Evolutionary conservation across 2,113 vertebrate species (phyloP).

Genomic region (Pholis gunnellus): DNA sequence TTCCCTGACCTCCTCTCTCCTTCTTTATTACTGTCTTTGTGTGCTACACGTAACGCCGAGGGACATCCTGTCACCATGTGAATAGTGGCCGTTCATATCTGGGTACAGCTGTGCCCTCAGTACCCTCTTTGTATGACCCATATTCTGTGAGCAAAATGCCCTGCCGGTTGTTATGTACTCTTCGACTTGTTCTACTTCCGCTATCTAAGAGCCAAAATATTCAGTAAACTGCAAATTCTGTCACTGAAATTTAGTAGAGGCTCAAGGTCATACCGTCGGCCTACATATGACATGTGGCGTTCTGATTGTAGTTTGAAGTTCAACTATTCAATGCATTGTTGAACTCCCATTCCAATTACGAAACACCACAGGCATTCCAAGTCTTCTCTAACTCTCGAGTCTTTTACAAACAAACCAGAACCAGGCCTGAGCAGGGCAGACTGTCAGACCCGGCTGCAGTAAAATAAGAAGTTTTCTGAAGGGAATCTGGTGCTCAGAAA

Average conservation of each 20-base stretch:
- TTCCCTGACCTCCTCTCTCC: conserved; percentile 42
- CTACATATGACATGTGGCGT: background rate
- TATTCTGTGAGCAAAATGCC: conserved; percentile 51
- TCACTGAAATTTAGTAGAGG: background rate
- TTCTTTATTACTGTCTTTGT: conserved; percentile 54
- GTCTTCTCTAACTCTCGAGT: background rate
- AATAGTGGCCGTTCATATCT: conserved; percentile 74
- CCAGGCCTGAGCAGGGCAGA: no score
- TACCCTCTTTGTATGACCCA: conserved; percentile 65
- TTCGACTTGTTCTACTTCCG: conserved; percentile 10
- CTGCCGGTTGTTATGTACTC: conserved; percentile 20
- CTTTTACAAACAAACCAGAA: background rate
- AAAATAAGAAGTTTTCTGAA: background rate
- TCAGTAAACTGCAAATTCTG: conserved; percentile 16
- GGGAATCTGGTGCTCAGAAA: background rate
- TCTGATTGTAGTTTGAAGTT: background rate
- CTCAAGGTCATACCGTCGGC: background rate
- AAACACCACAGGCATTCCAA: background rate
- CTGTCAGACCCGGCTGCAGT: background rate
- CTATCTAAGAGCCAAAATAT: conserved; percentile 31
- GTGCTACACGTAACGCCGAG: conserved; percentile 38
- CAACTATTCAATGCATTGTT: background rate
- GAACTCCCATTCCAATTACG: background rate
- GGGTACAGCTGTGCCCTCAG: conserved; percentile 74
- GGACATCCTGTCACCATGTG: conserved; percentile 72